These are phyloP conservation scores for Lepus townsendii DNA, from an alignment of 2,797 vertebrate genomes.

Conservation along the genomic window DNA sequence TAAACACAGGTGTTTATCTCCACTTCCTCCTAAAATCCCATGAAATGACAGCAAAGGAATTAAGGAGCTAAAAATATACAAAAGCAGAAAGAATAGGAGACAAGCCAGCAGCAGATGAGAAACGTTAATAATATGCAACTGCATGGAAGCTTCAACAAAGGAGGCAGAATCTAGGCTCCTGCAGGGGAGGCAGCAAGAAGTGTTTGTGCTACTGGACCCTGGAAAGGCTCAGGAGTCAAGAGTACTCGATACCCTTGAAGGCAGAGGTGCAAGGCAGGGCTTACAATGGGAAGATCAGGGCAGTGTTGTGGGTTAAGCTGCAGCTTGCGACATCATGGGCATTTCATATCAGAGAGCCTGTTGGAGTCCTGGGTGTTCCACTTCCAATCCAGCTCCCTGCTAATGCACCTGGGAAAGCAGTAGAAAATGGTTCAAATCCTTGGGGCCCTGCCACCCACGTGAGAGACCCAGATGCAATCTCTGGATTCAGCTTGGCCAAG, in stretches of 20 bases:
- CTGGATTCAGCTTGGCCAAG: too few species aligned
- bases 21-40: neutral
- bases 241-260: neutral
- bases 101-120: conserved; percentile 41
- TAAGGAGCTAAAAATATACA: conserved; percentile 66
- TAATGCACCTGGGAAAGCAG: too few species aligned
- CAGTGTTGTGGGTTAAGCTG: too few species aligned
- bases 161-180: neutral
- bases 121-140: conserved; percentile 21
- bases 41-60: conserved; percentile 66
- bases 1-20: conserved; percentile 61
- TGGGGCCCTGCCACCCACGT: too few species aligned
- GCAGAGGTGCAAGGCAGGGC: neutral
- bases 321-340: too few species aligned
- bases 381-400: too few species aligned
- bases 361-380: too few species aligned
- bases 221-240: neutral
- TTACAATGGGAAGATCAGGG: neutral
- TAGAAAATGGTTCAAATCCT: too few species aligned
- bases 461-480: too few species aligned
- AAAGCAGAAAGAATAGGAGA: neutral
- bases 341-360: too few species aligned
- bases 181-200: neutral
- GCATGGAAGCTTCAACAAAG: conserved; percentile 9
- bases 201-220: neutral